Evolutionary conservation across 1,140 invertebrate genomes (phyloP).

Genomic region (Cotesia typhae): DNA sequence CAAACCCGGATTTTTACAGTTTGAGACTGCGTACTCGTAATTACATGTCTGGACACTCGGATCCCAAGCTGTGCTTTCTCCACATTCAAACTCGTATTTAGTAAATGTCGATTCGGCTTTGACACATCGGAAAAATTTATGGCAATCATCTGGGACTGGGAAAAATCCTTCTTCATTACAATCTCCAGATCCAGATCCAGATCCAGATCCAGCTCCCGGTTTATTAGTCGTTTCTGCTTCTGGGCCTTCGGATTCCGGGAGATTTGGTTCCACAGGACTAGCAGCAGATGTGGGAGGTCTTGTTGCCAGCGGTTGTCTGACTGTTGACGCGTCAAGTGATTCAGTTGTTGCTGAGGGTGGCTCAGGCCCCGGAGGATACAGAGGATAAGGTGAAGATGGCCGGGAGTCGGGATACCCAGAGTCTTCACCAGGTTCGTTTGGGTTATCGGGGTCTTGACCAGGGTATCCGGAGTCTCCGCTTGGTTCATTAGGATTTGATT

Average conservation of each 20-base stretch:
- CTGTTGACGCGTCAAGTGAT: too few relatives aligned
- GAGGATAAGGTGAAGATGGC: slow-evolving; percentile 9
- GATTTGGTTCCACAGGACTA: neutral
- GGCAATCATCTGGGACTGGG: slow-evolving; percentile 70
- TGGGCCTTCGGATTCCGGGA: slow-evolving; percentile 8
- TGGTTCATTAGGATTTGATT: too few relatives aligned
- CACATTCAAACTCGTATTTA: slow-evolving; percentile 73
- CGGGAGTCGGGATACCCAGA: neutral
- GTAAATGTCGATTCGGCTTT: slow-evolving; percentile 65
- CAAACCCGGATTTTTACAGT: slow-evolving; percentile 70
- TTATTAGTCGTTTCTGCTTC: neutral
- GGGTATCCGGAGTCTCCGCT: too few relatives aligned
- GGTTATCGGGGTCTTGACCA: neutral
- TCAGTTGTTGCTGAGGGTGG: too few relatives aligned
- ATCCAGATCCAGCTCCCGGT: slow-evolving; percentile 12
- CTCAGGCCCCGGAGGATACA: neutral
- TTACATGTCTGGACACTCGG: slow-evolving; percentile 69
- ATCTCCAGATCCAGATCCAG: slow-evolving; percentile 33
- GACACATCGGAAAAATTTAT: slow-evolving; percentile 75
- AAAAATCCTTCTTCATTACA: slow-evolving; percentile 66
- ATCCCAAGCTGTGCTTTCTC: slow-evolving; percentile 75
- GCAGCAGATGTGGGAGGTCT: too few relatives aligned
- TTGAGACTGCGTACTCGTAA: slow-evolving; percentile 70
- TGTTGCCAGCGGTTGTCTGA: neutral
- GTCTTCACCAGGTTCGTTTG: neutral